Conservation (phyloP, 1,140 invertebrate genomes). For the Meloidogyne chitwoodi region DNA sequence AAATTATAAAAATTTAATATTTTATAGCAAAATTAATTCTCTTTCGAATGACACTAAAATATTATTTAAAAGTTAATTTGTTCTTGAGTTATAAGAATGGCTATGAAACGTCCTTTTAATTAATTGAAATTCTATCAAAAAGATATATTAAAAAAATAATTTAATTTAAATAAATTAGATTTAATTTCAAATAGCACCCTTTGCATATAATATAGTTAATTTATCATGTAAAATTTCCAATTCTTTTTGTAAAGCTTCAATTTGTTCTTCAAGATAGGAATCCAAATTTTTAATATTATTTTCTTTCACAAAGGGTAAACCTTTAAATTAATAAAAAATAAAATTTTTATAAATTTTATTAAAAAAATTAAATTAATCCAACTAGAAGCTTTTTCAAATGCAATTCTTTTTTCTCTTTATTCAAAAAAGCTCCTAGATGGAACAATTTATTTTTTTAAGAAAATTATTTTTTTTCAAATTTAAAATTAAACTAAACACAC, state of each 20-base stretch:
- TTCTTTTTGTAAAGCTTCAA: constrained; percentile 8
- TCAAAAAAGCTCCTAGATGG: too few relatives aligned
- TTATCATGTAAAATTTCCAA: constrained; percentile 19
- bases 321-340: background rate
- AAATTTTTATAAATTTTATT: too few relatives aligned
- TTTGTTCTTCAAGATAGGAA: background rate
- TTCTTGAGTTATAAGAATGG: too few relatives aligned
- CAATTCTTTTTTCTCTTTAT: too few relatives aligned
- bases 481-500: background rate
- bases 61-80: too few relatives aligned
- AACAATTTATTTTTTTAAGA: background rate
- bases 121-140: background rate
- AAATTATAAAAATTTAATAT: too few relatives aligned
- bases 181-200: background rate
- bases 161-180: background rate
- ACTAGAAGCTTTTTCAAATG: too few relatives aligned
- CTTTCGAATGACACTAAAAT: too few relatives aligned
- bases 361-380: too few relatives aligned
- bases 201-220: constrained; percentile 14
- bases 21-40: too few relatives aligned
- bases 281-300: background rate
- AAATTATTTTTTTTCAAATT: background rate
- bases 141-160: background rate
- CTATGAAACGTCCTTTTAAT: background rate
- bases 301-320: background rate